Evolutionary conservation across 2,888 invertebrate species (phyloP), one percentile per base, ranked within the genome.

Genomic region (Diarsia brunnea): DNA sequence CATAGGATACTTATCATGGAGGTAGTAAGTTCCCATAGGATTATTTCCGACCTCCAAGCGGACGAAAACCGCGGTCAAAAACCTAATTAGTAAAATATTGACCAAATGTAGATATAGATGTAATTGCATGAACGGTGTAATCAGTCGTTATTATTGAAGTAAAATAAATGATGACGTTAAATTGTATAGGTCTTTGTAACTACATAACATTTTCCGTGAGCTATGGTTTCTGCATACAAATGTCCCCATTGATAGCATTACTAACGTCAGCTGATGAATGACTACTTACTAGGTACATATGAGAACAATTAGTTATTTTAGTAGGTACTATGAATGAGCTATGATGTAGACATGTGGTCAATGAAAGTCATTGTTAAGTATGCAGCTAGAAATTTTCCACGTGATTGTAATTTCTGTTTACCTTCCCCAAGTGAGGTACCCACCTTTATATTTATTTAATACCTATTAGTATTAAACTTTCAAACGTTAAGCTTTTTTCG

Each of bases 41-140:
- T 11, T 38, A 61, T 61, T 21, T 38, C 12, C 21, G 4, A 61
- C 21, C 4, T 31, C 27, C 4, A 31, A 19, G 60, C 11, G 16
- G 31, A 60, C 19, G 60, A 31, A n/a, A 27, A 31, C 60, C 19
- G 31, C 27, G 58, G 8, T 27, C 4, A 60, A 60, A 60, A 31
- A 31, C 16, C 58, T 58, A 19, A 27, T 16, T 16, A 77, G 61
- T 82, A 76, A 77, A 47, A 82, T 77, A 79, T 73, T 79, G 63
- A 77, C n/a, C 64, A 82, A n/a, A 74, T 78, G 69, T 38, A 69
- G 24, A 63, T 69, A 58, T 69, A 45, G 45, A 65, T 76, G 8
- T 61, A 69, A 63, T 14, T 55, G 31, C 43, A 55, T 82, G 63
- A 69, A 45, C 60, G 24, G 27, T 66, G 31, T 38, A 61, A 31